A percentile compares a stretch with the other conserved stretches of the same genome.
Conservation (phyloP, 2,113 vertebrate species). For the Paradoxurus hermaphroditus region DNA sequence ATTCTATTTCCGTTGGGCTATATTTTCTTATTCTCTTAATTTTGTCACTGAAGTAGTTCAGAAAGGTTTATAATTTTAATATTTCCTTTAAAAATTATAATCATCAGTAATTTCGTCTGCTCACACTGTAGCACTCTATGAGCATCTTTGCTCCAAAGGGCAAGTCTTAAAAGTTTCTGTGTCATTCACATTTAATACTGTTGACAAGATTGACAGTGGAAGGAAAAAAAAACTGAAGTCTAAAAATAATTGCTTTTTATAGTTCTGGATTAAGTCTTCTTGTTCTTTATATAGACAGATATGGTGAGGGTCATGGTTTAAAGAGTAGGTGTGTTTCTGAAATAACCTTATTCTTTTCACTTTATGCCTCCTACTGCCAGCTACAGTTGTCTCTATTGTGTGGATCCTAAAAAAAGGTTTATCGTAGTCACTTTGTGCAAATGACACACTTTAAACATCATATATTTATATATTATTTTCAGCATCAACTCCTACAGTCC, state of each 20-base stretch:
- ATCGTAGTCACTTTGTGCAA: constrained; percentile 43
- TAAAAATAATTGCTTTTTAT: constrained; percentile 49
- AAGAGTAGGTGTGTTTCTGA: constrained; percentile 29
- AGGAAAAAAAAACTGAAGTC: constrained; percentile 13
- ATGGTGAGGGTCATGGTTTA: constrained; percentile 13
- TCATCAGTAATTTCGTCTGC: constrained; percentile 61
- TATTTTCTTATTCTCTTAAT: background rate
- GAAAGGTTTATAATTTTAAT: constrained; percentile 52
- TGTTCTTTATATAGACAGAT: constrained; percentile 52
- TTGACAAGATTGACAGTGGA: constrained; percentile 74
- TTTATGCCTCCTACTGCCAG: constrained; percentile 6
- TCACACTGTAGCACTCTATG: constrained; percentile 48
- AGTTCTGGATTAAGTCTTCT: constrained; percentile 60
- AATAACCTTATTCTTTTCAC: constrained; percentile 58
- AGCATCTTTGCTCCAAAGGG: constrained; percentile 65
- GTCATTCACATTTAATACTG: constrained; percentile 74
- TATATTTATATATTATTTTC: constrained; percentile 67
- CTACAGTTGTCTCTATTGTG: constrained; percentile 42
- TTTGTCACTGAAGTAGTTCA: constrained; percentile 26
- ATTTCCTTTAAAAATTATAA: constrained; percentile 52
- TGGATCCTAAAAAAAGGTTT: constrained; percentile 33
- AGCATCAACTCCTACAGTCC: constrained; percentile 58
- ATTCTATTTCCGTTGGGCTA: background rate
- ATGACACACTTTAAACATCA: constrained; percentile 56
- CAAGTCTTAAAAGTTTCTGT: constrained; percentile 64